Evolutionary conservation across 1,140 invertebrate genomes (phyloP).

Genomic region (Tetragnatha versicolor): DNA sequence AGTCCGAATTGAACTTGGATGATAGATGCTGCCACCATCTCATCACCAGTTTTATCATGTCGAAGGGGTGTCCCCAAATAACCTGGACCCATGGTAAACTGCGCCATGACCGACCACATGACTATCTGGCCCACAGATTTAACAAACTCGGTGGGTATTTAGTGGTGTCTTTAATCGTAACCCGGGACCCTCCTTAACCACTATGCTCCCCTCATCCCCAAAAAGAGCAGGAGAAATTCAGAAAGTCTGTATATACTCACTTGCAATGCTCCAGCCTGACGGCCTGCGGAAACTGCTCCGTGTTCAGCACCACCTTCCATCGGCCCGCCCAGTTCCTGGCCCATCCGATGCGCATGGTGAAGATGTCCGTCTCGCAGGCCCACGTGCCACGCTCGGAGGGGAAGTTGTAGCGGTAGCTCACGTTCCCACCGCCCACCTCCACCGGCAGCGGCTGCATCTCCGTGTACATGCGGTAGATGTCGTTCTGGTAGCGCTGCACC

Average conservation of each 20-base stretch:
- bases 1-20: no score
- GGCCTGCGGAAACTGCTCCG: constrained; percentile 58
- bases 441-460: constrained; percentile 32
- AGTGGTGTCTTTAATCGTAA: no score
- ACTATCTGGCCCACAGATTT: no score
- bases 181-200: no score
- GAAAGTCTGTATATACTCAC: constrained; percentile 57
- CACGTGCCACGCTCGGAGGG: constrained; percentile 36
- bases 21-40: no score
- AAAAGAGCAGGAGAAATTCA: no score
- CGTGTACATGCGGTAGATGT: constrained; percentile 47
- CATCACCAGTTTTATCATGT: no score
- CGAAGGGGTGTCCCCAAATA: no score
- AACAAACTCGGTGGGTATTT: no score
- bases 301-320: constrained; percentile 60
- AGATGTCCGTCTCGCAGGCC: constrained; percentile 49
- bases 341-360: constrained; percentile 60
- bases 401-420: constrained; percentile 41
- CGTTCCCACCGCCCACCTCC: not conserved
- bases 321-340: constrained; percentile 59
- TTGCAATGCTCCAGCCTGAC: constrained; percentile 64
- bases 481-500: constrained; percentile 25
- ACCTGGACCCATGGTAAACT: no score
- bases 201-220: no score
- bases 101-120: no score